Evolutionary conservation across 2,113 vertebrate species (phyloP), one percentile per base, ranked within the genome.

Genomic region (Dolichotis patagonum): DNA sequence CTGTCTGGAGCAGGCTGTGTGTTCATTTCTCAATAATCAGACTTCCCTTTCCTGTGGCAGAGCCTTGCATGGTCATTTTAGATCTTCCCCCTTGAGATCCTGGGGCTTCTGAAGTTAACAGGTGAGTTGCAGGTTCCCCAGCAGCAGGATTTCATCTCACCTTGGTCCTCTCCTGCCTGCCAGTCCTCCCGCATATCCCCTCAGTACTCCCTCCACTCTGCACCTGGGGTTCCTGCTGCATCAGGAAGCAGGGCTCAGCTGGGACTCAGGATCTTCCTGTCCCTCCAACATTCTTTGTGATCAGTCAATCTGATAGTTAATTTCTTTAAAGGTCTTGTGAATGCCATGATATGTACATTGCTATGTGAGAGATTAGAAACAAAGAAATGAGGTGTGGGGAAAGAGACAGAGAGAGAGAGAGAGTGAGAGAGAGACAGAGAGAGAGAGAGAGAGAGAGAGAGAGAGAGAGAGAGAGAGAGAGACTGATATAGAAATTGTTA

Each of bases 181-280:
- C 69, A 71, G n/a, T 71, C 69, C 20, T 38, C 69, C n/a, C 12
- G 22, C 38, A 43, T 43, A 17, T 71, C 71, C 71, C 11, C 22
- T 28, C 10, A 26, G 20, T 26, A 22, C 38, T 75, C 38, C 38
- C 71, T 26, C n/a, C 22, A 26, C 71, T 75, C 10, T 43, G 38
- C 4, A 10, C 20, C 22, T 26, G 22, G 0, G 38, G 10, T 11
- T 43, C 3, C 3, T 43, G 2, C 71, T 43, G 38, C 10, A 41
- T 9, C 71, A 75, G 71, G 22, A 43, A 43, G 38, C 24, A 12
- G 22, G 22, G 41, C 22, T 43, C 71, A 12, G 4, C 11, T 26
- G 38, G 8, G 38, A 26, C 1, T 43, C 22, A 26, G 71, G 38
- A 43, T 43, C 38, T 43, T 75, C 22, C 38, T 26, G 38, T 43